Evolutionary conservation across 1,140 invertebrate genomes (phyloP), one percentile per base, ranked within the genome.

Genomic region (Lysiphlebus fabarum): DNA sequence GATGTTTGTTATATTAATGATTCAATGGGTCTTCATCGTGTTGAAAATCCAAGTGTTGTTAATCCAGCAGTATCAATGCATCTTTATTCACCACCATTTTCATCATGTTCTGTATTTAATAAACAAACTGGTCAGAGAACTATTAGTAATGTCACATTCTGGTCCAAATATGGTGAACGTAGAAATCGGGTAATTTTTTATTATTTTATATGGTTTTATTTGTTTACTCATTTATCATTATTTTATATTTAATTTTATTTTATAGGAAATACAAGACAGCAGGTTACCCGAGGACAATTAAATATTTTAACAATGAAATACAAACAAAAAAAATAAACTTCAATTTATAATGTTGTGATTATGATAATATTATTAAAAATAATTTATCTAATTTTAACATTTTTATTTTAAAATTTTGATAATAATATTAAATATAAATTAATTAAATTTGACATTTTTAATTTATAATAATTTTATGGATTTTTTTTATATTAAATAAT

Each of bases 1-100:
- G 86, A 90, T 55, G 92, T 98, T 10, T 90, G 90, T 68, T 99
- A 99, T 74, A 99, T 99, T 33, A 96, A 96, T 81, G 96, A 99
- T 81, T 88, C 89, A 0, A 75, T 98, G 59, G 97, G 96, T 1
- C 82, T 99, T 6, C 96, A 99, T 78, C 85, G 96, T 4, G 93
- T 99, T 58, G 95, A 97, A 82, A 99, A 99, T 76, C 84, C 90
- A 1, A 96, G 92, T 33, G 88, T 96, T 69, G 84, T 88, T 0
- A 90, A 97, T 66, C 83, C 85, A 4, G 90, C 95, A 0, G 90
- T 98, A 0, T 96, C 93, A 7, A 81, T 99, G 11, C 97, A 99
- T 72, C 83, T 99, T 0, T 99, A 99, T 78, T 93, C 90, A 66
- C 97, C 97, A 0, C 95, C 97, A 2, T 99, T 95, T 74, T 83